Percentiles rank a stretch among this genome's conserved stretches.
Conservation (phyloP, 2,113 vertebrate species). For the Elaphurus davidianus region DNA sequence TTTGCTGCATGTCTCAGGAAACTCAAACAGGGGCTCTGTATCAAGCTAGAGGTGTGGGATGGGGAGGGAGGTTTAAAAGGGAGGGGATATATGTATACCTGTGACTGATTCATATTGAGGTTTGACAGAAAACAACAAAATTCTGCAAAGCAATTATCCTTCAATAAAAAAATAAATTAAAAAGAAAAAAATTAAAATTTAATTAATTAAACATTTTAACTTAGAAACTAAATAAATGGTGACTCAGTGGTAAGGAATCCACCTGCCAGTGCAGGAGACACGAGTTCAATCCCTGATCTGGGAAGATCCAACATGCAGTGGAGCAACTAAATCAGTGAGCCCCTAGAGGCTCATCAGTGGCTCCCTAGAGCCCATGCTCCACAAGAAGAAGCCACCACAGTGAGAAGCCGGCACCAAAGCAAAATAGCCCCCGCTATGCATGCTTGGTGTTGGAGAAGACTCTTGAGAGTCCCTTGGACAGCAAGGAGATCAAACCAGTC, state of each 20-base stretch:
- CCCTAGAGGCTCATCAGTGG: too few species aligned
- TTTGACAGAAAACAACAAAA: not conserved
- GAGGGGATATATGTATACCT: not conserved
- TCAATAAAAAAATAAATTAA: not conserved
- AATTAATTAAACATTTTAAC: not conserved
- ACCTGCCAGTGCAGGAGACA: not conserved
- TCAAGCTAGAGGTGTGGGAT: not conserved
- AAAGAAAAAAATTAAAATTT: not conserved
- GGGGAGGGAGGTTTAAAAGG: not conserved
- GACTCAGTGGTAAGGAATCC: not conserved
- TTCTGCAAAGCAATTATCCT: not conserved
- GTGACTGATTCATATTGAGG: not conserved
- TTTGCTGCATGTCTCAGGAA: not conserved
- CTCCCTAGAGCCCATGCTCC: not conserved
- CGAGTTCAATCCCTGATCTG: not conserved
- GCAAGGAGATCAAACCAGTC: not conserved
- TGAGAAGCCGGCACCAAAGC: not conserved
- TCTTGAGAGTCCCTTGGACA: not conserved
- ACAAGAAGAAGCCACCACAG: not conserved
- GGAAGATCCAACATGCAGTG: not conserved
- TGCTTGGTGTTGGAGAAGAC: not conserved
- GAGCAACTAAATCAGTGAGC: not conserved
- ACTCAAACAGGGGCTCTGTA: not conserved
- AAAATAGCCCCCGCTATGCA: not conserved
- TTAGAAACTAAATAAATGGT: not conserved